Percentiles rank a stretch among this genome's conserved stretches.
Evolutionary conservation across 2,113 vertebrate genomes (phyloP).

Genomic region (Mellivora capensis): DNA sequence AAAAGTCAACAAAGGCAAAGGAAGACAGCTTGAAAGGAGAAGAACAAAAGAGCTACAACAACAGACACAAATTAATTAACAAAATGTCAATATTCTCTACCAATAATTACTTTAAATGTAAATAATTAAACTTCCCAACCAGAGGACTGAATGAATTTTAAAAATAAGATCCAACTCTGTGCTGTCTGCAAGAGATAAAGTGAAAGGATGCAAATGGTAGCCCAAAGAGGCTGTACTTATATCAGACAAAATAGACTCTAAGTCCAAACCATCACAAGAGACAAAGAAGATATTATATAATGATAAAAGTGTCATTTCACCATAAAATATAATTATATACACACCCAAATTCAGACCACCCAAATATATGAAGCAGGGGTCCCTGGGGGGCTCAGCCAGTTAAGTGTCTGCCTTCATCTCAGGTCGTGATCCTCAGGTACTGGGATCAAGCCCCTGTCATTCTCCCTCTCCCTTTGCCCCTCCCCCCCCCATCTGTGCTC

Average conservation of each 20-base stretch:
- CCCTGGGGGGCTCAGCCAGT: too few relatives aligned
- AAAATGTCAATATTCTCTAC: not conserved
- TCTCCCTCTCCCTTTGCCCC: too few relatives aligned
- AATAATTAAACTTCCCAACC: not conserved
- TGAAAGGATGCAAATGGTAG: not conserved
- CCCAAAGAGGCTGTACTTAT: not conserved
- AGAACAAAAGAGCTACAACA: not conserved
- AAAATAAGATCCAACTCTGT: not conserved
- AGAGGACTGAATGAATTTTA: not conserved
- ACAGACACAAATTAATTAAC: not conserved
- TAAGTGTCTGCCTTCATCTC: too few relatives aligned
- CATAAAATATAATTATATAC: not conserved
- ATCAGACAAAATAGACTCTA: not conserved
- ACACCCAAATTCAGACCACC: not conserved
- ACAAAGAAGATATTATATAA: not conserved
- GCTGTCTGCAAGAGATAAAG: not conserved
- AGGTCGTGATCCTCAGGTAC: too few relatives aligned
- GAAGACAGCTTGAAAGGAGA: not conserved
- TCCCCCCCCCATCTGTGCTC: too few relatives aligned
- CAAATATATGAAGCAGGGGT: not conserved
- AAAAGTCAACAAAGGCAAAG: not conserved
- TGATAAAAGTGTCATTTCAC: not conserved
- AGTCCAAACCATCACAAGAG: not conserved
- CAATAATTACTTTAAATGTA: not conserved
- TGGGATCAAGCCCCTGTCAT: too few relatives aligned